phyloP scores from a whole-genome alignment of 2,113 vertebrate species.

The Mustelus asterias region DNA sequence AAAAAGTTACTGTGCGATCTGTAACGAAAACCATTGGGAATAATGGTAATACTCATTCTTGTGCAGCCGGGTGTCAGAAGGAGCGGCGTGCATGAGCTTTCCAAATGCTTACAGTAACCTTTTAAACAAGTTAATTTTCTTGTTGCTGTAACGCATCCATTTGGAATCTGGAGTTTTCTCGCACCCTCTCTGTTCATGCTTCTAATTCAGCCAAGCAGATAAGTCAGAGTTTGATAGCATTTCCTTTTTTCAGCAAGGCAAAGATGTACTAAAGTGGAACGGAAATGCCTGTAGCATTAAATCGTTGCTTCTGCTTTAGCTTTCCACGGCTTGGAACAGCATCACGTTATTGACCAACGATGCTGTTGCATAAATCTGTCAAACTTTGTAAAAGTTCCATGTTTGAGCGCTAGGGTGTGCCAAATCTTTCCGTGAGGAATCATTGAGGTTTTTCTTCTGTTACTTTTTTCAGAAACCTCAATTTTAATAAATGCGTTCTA shows the following conservation, averaged over 20 bases:
- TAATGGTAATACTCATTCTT: background rate
- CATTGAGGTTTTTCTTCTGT: background rate
- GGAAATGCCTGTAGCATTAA: background rate
- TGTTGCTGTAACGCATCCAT: background rate
- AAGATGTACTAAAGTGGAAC: background rate
- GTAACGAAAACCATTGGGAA: too few relatives aligned
- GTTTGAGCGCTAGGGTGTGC: constrained; percentile 70
- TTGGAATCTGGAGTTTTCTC: background rate
- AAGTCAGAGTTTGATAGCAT: background rate
- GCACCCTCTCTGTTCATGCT: background rate
- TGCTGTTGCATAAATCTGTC: constrained; percentile 50
- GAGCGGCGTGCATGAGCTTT: background rate
- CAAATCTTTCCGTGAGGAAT: constrained; percentile 51
- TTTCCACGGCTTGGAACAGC: constrained; percentile 51
- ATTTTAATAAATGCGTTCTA: background rate
- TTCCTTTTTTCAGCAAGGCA: constrained; percentile 19
- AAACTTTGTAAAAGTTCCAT: constrained; percentile 50
- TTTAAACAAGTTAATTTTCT: background rate
- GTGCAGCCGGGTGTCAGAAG: background rate
- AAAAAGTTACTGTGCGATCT: background rate
- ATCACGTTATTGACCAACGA: constrained; percentile 69
- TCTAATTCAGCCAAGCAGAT: background rate
- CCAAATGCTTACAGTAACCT: background rate
- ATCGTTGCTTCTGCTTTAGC: constrained; percentile 19
- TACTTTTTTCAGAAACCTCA: background rate